Percentiles rank a stretch among this genome's conserved stretches.
phyloP scores from a whole-genome alignment of 30 jellyfish, hydroid and myxozoan species.

The Turritopsis dohrnii region DNA sequence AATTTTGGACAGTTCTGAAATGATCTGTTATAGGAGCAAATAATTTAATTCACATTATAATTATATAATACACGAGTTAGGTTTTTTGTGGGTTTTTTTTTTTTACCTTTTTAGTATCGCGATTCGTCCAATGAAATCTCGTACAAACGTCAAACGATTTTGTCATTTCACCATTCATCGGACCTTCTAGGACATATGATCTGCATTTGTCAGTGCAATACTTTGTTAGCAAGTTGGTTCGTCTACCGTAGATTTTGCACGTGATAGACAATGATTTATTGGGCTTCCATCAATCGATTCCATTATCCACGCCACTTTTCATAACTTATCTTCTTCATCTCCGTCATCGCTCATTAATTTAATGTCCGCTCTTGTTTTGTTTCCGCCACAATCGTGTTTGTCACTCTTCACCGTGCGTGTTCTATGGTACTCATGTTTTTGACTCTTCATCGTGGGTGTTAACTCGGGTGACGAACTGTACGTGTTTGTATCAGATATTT shows the following conservation, averaged over 20 bases:
- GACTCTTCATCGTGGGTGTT: slow-evolving; percentile 5
- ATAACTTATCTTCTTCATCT: background rate
- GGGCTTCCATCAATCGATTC: too few relatives aligned
- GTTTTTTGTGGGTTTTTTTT: too few relatives aligned
- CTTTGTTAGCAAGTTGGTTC: background rate
- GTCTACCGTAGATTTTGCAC: background rate
- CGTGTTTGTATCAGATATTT: background rate
- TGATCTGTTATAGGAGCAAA: too few relatives aligned
- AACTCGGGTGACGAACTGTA: background rate
- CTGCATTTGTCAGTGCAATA: too few relatives aligned
- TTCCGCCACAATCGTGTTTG: background rate
- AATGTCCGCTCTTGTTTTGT: background rate
- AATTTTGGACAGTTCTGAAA: too few relatives aligned
- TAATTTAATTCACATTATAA: background rate
- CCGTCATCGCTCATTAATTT: background rate
- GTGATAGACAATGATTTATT: too few relatives aligned
- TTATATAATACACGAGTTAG: background rate
- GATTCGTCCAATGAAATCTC: background rate
- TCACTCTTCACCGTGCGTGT: background rate
- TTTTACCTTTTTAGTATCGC: background rate
- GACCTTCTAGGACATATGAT: too few relatives aligned
- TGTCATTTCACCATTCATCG: background rate
- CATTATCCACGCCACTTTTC: too few relatives aligned
- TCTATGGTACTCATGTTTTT: background rate
- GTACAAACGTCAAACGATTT: background rate